A percentile compares a stretch with the other conserved stretches of the same genome.
These are phyloP conservation scores for Lagria hirta DNA, from an alignment of 2,888 invertebrate species.

Conservation along the genomic window DNA sequence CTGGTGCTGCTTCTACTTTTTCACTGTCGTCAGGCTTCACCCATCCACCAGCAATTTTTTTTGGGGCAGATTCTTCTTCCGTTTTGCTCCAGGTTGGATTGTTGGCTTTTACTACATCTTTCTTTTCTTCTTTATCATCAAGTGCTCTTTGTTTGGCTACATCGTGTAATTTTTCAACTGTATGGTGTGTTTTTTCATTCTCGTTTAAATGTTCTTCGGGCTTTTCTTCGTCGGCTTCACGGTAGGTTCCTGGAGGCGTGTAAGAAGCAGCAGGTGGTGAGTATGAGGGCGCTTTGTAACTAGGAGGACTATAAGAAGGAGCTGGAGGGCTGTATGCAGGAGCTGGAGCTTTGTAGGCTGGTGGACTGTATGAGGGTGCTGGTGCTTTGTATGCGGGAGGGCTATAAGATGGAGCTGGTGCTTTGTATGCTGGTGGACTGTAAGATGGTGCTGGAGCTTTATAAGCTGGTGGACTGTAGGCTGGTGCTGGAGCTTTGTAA, in stretches of 20 bases:
- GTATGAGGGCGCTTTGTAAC: slow-evolving; percentile 11
- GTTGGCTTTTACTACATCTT: not conserved
- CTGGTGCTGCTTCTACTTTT: no score
- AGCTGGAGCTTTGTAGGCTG: slow-evolving; percentile 27
- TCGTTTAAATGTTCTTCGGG: not conserved
- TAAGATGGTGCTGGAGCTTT: slow-evolving; percentile 23
- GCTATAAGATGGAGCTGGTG: slow-evolving; percentile 29
- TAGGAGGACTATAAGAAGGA: slow-evolving; percentile 23
- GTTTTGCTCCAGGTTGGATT: no score
- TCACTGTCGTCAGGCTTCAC: no score
- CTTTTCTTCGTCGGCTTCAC: slow-evolving; percentile 4
- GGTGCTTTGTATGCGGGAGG: slow-evolving; percentile 21
- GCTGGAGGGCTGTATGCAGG: slow-evolving; percentile 25
- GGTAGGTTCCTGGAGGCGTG: slow-evolving; percentile 6
- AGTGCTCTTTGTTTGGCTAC: slow-evolving; percentile 37
- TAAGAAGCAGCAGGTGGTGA: slow-evolving; percentile 14
- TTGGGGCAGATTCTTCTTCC: no score
- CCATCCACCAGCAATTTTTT: no score
- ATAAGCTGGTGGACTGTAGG: slow-evolving; percentile 26
- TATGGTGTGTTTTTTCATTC: slow-evolving; percentile 38
- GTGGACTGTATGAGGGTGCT: slow-evolving; percentile 13
- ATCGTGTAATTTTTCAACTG: slow-evolving; percentile 41
- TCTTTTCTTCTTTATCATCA: slow-evolving; percentile 27
- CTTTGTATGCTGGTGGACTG: slow-evolving; percentile 28
- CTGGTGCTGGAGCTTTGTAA: slow-evolving; percentile 28